Conservation (phyloP, 2,888 invertebrate genomes). For the Parnassius orleans region DNA sequence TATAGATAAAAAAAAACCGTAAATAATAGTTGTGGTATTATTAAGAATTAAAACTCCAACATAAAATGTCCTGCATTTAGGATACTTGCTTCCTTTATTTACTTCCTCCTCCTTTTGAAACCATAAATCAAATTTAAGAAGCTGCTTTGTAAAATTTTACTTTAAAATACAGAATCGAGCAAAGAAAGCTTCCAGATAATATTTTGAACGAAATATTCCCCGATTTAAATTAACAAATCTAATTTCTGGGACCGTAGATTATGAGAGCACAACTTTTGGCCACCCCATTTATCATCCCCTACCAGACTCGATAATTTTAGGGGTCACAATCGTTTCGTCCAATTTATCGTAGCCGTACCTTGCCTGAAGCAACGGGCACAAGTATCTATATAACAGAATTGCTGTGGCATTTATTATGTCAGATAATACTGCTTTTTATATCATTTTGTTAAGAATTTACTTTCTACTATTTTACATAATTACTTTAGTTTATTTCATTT, state of each 20-base stretch:
- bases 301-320: conserved; percentile 45
- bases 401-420: background rate
- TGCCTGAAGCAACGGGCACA: conserved; percentile 39
- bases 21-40: too few relatives aligned
- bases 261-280: conserved; percentile 34
- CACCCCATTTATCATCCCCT: conserved; percentile 42
- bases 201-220: conserved; percentile 23
- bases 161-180: background rate
- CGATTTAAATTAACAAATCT: conserved; percentile 37
- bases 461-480: too few relatives aligned
- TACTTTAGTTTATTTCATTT: too few relatives aligned
- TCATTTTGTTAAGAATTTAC: too few relatives aligned
- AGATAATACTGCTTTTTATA: too few relatives aligned
- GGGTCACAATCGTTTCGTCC: conserved; percentile 50
- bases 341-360: conserved; percentile 44
- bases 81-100: background rate
- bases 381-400: conserved; percentile 14
- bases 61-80: too few relatives aligned
- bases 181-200: conserved; percentile 13
- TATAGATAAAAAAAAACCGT: too few relatives aligned
- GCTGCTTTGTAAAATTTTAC: conserved; percentile 23
- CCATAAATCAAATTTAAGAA: conserved; percentile 12
- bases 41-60: too few relatives aligned
- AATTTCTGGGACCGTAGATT: conserved; percentile 42
- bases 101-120: background rate